Percentiles rank a stretch among this genome's conserved stretches.
phyloP scores from a whole-genome alignment of 1,140 invertebrate genomes.

The Scaptodrosophila lebanonensis region DNA sequence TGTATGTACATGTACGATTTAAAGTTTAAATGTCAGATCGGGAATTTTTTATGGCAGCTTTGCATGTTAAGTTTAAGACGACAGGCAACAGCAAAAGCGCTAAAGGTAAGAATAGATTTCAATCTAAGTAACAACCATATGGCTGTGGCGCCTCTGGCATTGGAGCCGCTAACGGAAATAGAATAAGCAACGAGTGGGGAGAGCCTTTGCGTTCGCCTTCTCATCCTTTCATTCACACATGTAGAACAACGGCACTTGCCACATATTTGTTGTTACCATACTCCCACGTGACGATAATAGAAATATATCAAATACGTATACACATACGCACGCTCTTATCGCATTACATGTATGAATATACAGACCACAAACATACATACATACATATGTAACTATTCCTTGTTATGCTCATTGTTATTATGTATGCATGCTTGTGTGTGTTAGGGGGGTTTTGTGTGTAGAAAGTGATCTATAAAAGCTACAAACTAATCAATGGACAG shows the following conservation, averaged over 20 bases:
- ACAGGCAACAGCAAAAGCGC: background rate
- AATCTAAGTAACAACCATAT: conserved; percentile 28
- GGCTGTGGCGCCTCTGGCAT: conserved; percentile 1
- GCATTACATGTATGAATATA: background rate
- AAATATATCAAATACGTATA: conserved; percentile 34
- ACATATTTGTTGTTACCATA: conserved; percentile 1
- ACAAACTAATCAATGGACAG: conserved; percentile 2
- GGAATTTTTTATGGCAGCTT: conserved; percentile 43
- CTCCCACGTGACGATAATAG: conserved; percentile 58
- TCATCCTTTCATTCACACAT: background rate
- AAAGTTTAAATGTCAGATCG: conserved; percentile 66
- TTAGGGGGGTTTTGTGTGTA: too few species aligned
- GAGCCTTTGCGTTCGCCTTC: too few species aligned
- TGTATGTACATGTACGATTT: conserved; percentile 15
- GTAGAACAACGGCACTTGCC: conserved; percentile 5
- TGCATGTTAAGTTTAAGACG: conserved; percentile 37
- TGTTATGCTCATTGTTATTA: too few species aligned
- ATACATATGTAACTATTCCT: conserved; percentile 4
- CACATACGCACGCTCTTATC: background rate
- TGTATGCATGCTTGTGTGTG: too few species aligned
- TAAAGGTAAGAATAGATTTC: conserved; percentile 59
- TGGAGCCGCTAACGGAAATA: conserved; percentile 32
- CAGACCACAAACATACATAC: background rate
- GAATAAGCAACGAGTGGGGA: too few species aligned
- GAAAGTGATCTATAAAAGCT: too few species aligned